A percentile compares a stretch with the other conserved stretches of the same genome.
These are phyloP conservation scores for Diachrysia chrysitis DNA, from an alignment of 2,888 invertebrate species.

Conservation along the genomic window DNA sequence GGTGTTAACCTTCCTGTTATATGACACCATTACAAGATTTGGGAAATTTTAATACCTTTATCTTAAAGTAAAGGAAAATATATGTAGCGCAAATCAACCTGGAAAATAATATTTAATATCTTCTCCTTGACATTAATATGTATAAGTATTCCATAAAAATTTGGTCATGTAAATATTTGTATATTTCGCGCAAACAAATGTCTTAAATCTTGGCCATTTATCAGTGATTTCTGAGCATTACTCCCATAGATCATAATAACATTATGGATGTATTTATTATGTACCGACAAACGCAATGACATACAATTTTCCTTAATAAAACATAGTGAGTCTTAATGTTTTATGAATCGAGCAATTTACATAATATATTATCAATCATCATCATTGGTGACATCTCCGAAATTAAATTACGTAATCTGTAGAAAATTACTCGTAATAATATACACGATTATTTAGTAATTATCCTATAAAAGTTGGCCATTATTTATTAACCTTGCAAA, in stretches of 20 bases:
- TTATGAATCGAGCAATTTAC: constrained; percentile 36
- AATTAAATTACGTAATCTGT: constrained; percentile 37
- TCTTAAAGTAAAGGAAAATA: not conserved
- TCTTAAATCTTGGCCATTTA: constrained; percentile 25
- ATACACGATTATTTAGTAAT: constrained; percentile 17
- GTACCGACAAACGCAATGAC: constrained; percentile 30
- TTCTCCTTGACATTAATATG: not conserved
- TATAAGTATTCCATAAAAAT: constrained; percentile 19
- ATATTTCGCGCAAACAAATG: constrained; percentile 26
- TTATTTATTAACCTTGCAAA: constrained; percentile 13
- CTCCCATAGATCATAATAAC: constrained; percentile 24
- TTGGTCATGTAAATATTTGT: constrained; percentile 31
- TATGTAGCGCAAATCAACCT: not conserved
- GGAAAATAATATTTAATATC: not conserved
- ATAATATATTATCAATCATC: constrained; percentile 44
- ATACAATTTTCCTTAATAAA: constrained; percentile 39
- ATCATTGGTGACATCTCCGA: constrained; percentile 42
- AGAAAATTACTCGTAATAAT: constrained; percentile 34
- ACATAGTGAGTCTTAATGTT: constrained; percentile 36
- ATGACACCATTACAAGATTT: not conserved
- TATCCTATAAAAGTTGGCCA: constrained; percentile 14
- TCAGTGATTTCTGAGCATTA: constrained; percentile 26
- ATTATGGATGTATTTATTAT: constrained; percentile 17
- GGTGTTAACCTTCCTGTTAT: not conserved
- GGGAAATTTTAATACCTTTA: too few species aligned